phyloP scores from a whole-genome alignment of 1,140 invertebrate species.

The Cylas formicarius region DNA sequence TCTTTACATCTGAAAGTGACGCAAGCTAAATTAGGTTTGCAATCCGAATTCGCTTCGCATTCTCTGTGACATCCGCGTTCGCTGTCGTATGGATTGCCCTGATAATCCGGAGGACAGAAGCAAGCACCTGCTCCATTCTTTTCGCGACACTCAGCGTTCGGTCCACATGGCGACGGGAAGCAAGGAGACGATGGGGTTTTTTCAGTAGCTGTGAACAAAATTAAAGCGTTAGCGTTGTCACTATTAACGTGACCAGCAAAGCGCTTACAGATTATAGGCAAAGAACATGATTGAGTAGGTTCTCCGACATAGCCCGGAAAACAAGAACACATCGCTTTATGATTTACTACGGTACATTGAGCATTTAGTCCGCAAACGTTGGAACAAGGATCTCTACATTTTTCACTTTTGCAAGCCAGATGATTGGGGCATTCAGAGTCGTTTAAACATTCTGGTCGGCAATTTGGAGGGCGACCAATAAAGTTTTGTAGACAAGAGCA shows the following conservation, averaged over 20 bases:
- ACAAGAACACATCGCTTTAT: constrained; percentile 65
- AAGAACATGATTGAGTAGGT: constrained; percentile 56
- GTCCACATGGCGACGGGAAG: constrained; percentile 70
- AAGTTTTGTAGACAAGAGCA: constrained; percentile 69
- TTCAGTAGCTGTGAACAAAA: constrained; percentile 35
- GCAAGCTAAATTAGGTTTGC: constrained; percentile 58
- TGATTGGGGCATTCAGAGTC: constrained; percentile 66
- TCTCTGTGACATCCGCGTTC: constrained; percentile 61
- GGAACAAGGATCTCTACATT: constrained; percentile 72
- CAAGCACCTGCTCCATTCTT: constrained; percentile 70
- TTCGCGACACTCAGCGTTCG: constrained; percentile 70
- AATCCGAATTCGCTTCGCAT: constrained; percentile 70
- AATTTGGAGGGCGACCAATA: constrained; percentile 69
- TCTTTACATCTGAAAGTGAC: constrained; percentile 69
- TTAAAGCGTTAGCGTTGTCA: not conserved
- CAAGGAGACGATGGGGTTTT: constrained; percentile 47
- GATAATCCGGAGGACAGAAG: constrained; percentile 62
- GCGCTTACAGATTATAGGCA: constrained; percentile 12
- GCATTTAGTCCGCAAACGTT: constrained; percentile 70
- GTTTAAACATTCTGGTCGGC: constrained; percentile 68
- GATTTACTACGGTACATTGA: constrained; percentile 68
- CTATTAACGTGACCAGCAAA: not conserved
- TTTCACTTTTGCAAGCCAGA: constrained; percentile 68
- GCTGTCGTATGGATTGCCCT: constrained; percentile 67
- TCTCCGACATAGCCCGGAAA: constrained; percentile 68